These are phyloP conservation scores for Zapornia atra DNA, from an alignment of 2,113 vertebrate species.

Conservation along the genomic window DNA sequence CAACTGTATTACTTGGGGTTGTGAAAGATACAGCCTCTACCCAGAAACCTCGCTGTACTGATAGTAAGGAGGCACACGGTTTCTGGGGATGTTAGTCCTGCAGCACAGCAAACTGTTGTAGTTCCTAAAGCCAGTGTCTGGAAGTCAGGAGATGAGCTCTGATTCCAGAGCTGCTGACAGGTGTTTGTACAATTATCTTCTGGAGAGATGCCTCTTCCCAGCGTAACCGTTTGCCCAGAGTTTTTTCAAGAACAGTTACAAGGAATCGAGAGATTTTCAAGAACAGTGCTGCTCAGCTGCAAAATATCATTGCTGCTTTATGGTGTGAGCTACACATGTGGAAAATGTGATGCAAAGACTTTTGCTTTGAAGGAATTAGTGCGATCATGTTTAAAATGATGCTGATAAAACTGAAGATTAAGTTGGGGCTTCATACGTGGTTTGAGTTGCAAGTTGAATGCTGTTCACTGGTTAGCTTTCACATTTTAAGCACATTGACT, in stretches of 20 bases:
- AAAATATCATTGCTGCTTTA: neutral
- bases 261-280: neutral
- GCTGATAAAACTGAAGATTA: neutral
- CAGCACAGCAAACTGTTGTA: neutral
- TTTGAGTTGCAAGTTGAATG: neutral
- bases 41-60: neutral
- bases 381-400: neutral
- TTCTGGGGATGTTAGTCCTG: neutral
- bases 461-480: neutral
- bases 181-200: neutral
- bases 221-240: neutral
- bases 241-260: neutral
- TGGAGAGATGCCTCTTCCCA: neutral
- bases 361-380: neutral
- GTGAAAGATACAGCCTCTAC: neutral
- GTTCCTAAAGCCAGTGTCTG: neutral
- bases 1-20: neutral
- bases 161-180: neutral
- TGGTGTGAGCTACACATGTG: neutral
- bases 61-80: neutral
- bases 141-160: neutral
- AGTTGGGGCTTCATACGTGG: neutral
- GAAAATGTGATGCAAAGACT: neutral
- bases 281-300: neutral
- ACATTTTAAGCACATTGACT: neutral